Evolutionary conservation across 1,140 invertebrate species (phyloP).

Genomic region (Chelonus insularis): DNA sequence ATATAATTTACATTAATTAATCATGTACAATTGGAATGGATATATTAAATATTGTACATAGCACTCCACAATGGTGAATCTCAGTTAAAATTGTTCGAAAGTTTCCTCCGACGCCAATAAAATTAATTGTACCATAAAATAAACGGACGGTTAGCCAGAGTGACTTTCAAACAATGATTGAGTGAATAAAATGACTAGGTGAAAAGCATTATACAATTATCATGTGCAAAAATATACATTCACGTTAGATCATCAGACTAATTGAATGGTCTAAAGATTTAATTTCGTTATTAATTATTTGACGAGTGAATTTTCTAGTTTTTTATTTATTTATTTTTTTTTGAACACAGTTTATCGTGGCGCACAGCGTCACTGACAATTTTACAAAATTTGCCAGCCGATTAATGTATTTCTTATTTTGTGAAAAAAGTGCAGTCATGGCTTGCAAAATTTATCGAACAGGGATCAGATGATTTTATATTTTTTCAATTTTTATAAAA

Average conservation of each 20-base stretch:
- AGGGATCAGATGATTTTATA: conserved; percentile 26
- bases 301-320: conserved; percentile 34
- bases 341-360: conserved; percentile 60
- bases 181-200: neutral
- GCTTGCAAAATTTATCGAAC: conserved; percentile 40
- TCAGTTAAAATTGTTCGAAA: conserved; percentile 30
- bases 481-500: conserved; percentile 41
- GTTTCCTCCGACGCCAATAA: conserved; percentile 30
- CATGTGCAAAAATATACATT: too few relatives aligned
- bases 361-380: conserved; percentile 50
- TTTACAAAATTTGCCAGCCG: conserved; percentile 38
- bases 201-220: too few relatives aligned
- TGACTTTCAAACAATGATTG: conserved; percentile 6
- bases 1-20: too few relatives aligned
- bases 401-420: conserved; percentile 16
- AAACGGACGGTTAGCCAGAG: conserved; percentile 20
- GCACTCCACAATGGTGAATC: too few relatives aligned
- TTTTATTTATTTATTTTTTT: conserved; percentile 39
- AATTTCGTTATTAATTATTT: too few relatives aligned
- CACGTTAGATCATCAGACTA: too few relatives aligned
- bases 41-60: too few relatives aligned
- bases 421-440: neutral
- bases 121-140: conserved; percentile 30
- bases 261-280: conserved; percentile 43
- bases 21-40: too few relatives aligned